Conservation (phyloP, 2,888 invertebrate genomes). For the Agrochola lota region DNA sequence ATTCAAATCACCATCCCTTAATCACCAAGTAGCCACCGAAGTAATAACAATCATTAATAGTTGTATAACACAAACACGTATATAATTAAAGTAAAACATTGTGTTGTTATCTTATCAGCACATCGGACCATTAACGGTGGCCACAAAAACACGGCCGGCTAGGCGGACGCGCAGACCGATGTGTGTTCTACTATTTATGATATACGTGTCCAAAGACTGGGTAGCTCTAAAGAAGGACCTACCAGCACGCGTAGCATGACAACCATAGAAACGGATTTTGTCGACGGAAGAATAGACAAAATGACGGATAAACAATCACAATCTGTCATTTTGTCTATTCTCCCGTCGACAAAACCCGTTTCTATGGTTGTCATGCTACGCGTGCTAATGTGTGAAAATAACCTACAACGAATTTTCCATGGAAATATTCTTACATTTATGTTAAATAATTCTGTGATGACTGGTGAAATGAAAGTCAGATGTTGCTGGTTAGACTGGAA, state of each 20-base stretch:
- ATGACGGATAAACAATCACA: too few relatives aligned
- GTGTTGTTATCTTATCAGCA: conserved; percentile 86
- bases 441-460: too few relatives aligned
- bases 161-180: conserved; percentile 77
- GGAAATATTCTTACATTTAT: too few relatives aligned
- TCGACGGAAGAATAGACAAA: too few relatives aligned
- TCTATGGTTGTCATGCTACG: too few relatives aligned
- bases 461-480: too few relatives aligned
- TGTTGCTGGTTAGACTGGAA: background rate
- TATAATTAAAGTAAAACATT: conserved; percentile 89
- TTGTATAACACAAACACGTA: conserved; percentile 78
- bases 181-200: conserved; percentile 71
- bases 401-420: background rate
- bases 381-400: too few relatives aligned
- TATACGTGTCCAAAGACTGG: conserved; percentile 70
- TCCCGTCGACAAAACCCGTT: too few relatives aligned
- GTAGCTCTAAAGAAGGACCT: conserved; percentile 28
- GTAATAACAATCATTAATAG: conserved; percentile 76
- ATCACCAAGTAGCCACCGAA: conserved; percentile 69
- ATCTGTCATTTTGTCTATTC: too few relatives aligned
- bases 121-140: conserved; percentile 87
- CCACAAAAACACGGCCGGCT: conserved; percentile 83
- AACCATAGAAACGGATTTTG: too few relatives aligned
- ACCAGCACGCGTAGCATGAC: too few relatives aligned
- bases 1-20: conserved; percentile 54